Evolutionary conservation across 2,888 invertebrate species (phyloP).

Genomic region (Panopea generosa): DNA sequence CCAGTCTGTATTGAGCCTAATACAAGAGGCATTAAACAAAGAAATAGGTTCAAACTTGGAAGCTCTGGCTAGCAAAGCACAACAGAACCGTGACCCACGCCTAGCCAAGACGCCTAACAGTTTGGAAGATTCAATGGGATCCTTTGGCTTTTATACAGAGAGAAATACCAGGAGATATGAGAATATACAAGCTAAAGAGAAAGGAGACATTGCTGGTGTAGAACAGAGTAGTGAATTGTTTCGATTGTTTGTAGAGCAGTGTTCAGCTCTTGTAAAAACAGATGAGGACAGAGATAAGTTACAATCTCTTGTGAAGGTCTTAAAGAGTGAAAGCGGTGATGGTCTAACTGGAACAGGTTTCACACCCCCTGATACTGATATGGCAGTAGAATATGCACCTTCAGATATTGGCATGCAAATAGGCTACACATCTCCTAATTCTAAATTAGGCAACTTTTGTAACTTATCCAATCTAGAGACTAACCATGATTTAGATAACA

Average conservation of each 20-base stretch:
- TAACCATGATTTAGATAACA: not conserved
- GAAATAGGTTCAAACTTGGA: slow-evolving; percentile 2
- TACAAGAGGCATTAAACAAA: slow-evolving; percentile 18
- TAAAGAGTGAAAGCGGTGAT: slow-evolving; percentile 32
- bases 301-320: slow-evolving; percentile 26
- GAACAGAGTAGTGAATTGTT: slow-evolving; percentile 44
- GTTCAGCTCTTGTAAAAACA: slow-evolving; percentile 51
- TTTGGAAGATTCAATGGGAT: not conserved
- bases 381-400: not conserved
- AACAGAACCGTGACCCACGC: not conserved
- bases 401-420: not conserved
- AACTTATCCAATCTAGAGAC: too few relatives aligned
- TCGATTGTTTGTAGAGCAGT: slow-evolving; percentile 44
- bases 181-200: not conserved
- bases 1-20: slow-evolving; percentile 1
- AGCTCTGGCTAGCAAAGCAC: not conserved
- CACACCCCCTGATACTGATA: slow-evolving; percentile 12
- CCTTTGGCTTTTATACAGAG: slow-evolving; percentile 30
- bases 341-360: slow-evolving; percentile 26
- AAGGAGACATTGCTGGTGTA: slow-evolving; percentile 6
- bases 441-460: too few relatives aligned
- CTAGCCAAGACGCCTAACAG: not conserved
- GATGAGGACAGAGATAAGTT: slow-evolving; percentile 42
- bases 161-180: slow-evolving; percentile 6
- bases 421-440: too few relatives aligned